Evolutionary conservation across 2,113 vertebrate species (phyloP).

Genomic region (Delphinapterus leucas): DNA sequence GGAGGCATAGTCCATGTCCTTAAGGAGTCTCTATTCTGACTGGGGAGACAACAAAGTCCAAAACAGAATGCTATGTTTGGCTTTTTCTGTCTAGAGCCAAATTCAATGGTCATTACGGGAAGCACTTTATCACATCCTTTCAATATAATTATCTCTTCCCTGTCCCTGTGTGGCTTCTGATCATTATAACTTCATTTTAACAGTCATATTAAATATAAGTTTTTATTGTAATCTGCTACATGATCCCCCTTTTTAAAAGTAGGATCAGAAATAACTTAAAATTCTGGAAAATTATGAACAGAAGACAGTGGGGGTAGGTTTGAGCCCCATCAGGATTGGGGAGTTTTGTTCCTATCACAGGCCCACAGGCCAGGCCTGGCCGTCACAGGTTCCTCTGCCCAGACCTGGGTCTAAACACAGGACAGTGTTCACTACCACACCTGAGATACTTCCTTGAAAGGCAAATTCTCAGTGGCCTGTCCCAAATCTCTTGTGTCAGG

Average conservation of each 20-base stretch:
- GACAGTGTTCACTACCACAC: neutral
- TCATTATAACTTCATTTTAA: neutral
- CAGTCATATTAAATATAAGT: neutral
- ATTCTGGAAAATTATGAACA: neutral
- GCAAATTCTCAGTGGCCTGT: neutral
- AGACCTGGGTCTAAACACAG: neutral
- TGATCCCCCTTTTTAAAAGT: neutral
- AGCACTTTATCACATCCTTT: neutral
- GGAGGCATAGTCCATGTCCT: neutral
- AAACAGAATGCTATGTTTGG: neutral
- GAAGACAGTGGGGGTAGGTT: neutral
- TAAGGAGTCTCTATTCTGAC: neutral
- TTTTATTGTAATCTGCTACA: neutral
- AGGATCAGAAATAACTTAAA: neutral
- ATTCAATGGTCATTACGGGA: neutral
- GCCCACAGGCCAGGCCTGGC: neutral
- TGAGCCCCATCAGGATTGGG: neutral
- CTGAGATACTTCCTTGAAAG: neutral
- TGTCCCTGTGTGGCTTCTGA: neutral
- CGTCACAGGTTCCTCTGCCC: neutral
- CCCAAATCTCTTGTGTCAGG: neutral
- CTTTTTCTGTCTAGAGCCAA: neutral
- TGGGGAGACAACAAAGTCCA: neutral
- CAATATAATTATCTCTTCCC: neutral
- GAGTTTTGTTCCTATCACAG: neutral